These are phyloP conservation scores for Uria aalge DNA, from an alignment of 2,113 vertebrate genomes.

Conservation along the genomic window DNA sequence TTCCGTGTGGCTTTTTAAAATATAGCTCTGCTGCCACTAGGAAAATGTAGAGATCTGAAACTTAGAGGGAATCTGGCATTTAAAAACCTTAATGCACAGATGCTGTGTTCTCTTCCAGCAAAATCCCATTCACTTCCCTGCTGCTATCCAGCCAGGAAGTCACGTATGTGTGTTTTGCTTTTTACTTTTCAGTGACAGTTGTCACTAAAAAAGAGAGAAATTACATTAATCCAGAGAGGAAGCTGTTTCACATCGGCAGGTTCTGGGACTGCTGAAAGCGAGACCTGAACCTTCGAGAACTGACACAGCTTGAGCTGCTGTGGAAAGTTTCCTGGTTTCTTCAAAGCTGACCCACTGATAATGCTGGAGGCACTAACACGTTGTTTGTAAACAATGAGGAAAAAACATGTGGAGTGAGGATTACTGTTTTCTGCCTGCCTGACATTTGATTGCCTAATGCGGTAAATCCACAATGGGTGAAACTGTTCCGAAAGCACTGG, in stretches of 20 bases:
- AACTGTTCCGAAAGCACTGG: not conserved
- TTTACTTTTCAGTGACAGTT: not conserved
- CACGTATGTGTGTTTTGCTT: not conserved
- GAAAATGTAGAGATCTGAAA: not conserved
- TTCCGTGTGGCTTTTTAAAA: not conserved
- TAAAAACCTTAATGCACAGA: not conserved
- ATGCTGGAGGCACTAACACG: not conserved
- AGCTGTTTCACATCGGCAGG: not conserved
- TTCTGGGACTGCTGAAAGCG: not conserved
- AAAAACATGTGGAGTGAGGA: not conserved
- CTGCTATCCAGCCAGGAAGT: constrained; percentile 6
- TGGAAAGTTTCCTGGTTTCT: not conserved
- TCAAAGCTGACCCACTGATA: not conserved
- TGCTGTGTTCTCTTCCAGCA: not conserved
- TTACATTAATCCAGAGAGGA: not conserved
- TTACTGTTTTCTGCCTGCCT: constrained; percentile 31
- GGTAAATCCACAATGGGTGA: not conserved
- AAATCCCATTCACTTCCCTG: not conserved
- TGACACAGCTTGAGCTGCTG: not conserved
- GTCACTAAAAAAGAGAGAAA: not conserved
- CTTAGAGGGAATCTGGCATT: not conserved
- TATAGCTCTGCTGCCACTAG: not conserved
- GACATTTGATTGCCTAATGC: not conserved
- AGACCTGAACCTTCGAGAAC: not conserved
- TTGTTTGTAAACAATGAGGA: constrained; percentile 31